Evolutionary conservation across 2,113 vertebrate genomes (phyloP).

Genomic region (Dicaeum eximium): DNA sequence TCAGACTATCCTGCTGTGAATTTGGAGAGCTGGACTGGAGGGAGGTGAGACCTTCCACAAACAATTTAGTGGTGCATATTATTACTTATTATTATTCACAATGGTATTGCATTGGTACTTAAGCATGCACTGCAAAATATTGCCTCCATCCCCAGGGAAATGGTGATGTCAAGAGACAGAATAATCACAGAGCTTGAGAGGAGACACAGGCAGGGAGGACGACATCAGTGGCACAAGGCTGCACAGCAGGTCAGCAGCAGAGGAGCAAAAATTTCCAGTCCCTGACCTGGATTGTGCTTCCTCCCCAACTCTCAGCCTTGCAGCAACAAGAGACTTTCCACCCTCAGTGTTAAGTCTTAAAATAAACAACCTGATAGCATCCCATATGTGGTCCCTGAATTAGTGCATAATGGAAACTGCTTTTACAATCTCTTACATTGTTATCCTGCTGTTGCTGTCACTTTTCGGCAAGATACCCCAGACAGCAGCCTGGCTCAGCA

Average conservation of each 20-base stretch:
- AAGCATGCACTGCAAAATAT: neutral
- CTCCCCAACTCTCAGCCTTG: rapidly evolving
- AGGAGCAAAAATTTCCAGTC: rapidly evolving
- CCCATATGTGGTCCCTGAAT: slow-evolving; percentile 36
- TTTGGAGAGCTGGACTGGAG: neutral
- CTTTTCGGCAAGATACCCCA: slow-evolving; percentile 45
- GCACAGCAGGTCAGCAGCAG: rapidly evolving
- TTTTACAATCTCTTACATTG: slow-evolving; percentile 18
- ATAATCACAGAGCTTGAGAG: neutral
- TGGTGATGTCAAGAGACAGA: neutral
- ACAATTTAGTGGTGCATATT: neutral
- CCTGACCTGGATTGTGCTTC: neutral
- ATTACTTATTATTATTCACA: neutral
- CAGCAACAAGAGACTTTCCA: neutral
- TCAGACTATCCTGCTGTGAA: neutral
- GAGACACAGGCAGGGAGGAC: neutral
- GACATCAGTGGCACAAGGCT: neutral
- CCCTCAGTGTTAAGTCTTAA: neutral
- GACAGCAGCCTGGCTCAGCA: slow-evolving; percentile 39
- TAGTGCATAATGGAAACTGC: neutral
- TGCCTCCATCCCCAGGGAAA: neutral
- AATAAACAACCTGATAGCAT: neutral
- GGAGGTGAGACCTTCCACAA: neutral
- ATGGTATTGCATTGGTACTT: neutral
- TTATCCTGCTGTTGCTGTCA: slow-evolving; percentile 53